Base-by-base conservation (phyloP, 2,888 invertebrate genomes). In the Biston stratarius region DNA sequence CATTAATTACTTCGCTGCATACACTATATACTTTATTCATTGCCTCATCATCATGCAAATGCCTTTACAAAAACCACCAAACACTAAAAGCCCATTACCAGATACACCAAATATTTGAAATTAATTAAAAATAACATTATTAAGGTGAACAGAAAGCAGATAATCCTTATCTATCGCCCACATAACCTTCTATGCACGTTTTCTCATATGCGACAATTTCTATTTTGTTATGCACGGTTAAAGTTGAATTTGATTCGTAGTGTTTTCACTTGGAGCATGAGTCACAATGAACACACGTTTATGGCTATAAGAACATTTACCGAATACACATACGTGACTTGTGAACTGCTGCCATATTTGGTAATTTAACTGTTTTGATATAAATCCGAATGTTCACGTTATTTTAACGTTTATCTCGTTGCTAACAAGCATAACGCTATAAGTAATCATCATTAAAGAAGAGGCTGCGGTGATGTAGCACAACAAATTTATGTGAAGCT, bases 91-190 rank as follows among this genome's bases (percentile, higher is more conserved):
- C 40, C 58, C 55, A 62, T 69, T 65, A 69, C 33, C 34, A 47
- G 61, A 66, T 65, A 63, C 53, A 70, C 52, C 34, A 61, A 61
- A 47, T 63, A 72, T 71, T 72, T 70, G 61, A 70, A 68, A 61
- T 64, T 69, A 73, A 71, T 75, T 69, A 72, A 68, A 70, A 68
- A 66, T 67, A 60, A 65, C 72, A 70, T 72, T 69, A 74, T 66
- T 60, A 70, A 71, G 69, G 67, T 64, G 66, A 77, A 77, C 75
- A 78, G 78, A 80, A 63, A 76, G 75, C 75, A 77, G 78, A 81
- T 82, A 83, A 83, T 81, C 81, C 84, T 89, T 89, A 90, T 87
- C 89, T 84, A 81, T 84, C 83, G 83, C 86, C 88, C 83, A 87
- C 87, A 85, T 82, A 73, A 72, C 74, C 64, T 67, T n/a, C n/a